Evolutionary conservation across 1,140 invertebrate species (phyloP).

Genomic region (Copidosoma floridanum): DNA sequence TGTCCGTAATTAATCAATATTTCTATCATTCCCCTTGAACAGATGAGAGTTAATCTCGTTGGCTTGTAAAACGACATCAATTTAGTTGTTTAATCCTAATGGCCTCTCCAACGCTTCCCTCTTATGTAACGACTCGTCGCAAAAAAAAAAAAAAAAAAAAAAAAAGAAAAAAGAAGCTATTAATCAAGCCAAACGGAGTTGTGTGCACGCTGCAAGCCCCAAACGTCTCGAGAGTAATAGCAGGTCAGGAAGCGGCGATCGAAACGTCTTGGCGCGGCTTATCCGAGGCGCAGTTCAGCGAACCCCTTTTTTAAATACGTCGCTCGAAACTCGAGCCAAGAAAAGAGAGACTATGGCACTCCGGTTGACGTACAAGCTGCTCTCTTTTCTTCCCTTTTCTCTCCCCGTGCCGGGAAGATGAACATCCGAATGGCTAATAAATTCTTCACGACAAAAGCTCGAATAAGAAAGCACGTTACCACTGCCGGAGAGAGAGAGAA

Average conservation of each 20-base stretch:
- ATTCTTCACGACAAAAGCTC: constrained; percentile 21
- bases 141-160: constrained; percentile 6
- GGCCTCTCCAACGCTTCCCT: too few species aligned
- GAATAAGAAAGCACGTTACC: constrained; percentile 12
- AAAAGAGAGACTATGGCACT: background rate
- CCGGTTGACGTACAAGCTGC: background rate
- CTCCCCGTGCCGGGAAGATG: background rate
- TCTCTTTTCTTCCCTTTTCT: background rate
- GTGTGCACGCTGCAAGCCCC: background rate
- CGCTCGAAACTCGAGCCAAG: constrained; percentile 5
- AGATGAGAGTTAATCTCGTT: too few species aligned
- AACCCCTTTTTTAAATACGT: constrained; percentile 14
- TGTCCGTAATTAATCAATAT: too few species aligned
- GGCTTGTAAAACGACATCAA: too few species aligned
- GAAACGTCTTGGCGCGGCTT: background rate
- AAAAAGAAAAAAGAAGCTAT: too few species aligned
- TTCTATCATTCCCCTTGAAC: too few species aligned
- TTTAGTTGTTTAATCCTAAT: too few species aligned
- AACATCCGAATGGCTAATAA: constrained; percentile 12
- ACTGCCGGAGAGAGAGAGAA: background rate
- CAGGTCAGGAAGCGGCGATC: background rate
- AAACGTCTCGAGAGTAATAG: background rate
- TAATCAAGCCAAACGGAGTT: background rate
- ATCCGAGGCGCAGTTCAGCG: constrained; percentile 6
- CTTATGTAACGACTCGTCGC: background rate